Conservation (phyloP, 2,113 vertebrate species). For the Aphelocoma coerulescens region DNA sequence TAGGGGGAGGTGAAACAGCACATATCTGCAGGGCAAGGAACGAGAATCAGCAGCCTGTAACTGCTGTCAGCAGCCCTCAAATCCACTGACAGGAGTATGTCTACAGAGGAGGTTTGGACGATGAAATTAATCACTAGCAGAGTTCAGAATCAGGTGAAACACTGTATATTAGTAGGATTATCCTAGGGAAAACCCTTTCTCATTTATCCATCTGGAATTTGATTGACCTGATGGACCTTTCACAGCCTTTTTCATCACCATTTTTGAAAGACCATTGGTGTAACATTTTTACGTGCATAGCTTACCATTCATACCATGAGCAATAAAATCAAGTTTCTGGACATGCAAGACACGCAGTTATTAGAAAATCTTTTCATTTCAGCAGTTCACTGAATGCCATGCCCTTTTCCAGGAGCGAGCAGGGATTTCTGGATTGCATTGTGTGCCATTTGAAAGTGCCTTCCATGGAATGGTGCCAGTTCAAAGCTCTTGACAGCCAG, state of each 20-base stretch:
- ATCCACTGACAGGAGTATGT: neutral
- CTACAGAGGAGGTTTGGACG: neutral
- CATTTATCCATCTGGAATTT: neutral
- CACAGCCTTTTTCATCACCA: neutral
- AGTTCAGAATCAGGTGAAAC: neutral
- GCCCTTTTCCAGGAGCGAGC: neutral
- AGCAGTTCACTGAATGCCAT: neutral
- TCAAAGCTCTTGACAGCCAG: neutral
- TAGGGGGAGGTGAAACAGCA: neutral
- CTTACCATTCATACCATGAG: neutral
- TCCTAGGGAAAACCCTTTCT: neutral
- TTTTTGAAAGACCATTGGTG: neutral
- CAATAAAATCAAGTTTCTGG: neutral
- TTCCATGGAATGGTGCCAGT: neutral
- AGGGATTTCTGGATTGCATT: neutral
- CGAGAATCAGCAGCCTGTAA: neutral
- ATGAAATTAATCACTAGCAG: neutral
- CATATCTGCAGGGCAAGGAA: neutral
- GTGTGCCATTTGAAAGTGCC: neutral
- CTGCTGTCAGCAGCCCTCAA: neutral
- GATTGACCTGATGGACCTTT: neutral
- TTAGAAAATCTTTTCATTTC: neutral
- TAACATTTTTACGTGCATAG: neutral
- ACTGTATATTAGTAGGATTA: neutral
- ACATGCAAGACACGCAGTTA: neutral